Base-by-base conservation (phyloP, 1,140 invertebrate genomes). In the Drosophila kohkoa region DNA sequence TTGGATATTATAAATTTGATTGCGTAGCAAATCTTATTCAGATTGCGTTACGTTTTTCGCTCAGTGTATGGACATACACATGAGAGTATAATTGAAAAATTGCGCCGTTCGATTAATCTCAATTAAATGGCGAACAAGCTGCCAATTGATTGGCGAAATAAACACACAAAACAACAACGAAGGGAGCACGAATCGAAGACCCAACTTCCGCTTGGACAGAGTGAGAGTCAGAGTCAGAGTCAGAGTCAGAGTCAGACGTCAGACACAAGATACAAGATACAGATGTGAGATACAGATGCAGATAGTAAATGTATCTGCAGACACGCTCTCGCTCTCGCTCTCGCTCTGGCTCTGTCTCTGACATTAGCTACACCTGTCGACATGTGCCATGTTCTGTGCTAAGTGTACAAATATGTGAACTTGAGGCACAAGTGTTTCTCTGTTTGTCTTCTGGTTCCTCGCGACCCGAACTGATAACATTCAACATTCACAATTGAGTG, bases 51-150 rank as follows among this genome's bases (percentile, higher is more conserved):
- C 8, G 6, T n/a, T 1, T 28, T 65, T 48, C 20, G 48, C 28
- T 63, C 10, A 6, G 65, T 46, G 58, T 15, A 46, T 8, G 10
- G 25, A 41, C 4, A 46, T 49, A 69, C 15, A 7, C 10, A 65
- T 15, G 41, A 30, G 60, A 28, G 32, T 60, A 69, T 79, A 75
- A 71, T 79, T 71, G 67, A 76, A 73, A 82, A 71, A 75, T 86
- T 86, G 73, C 69, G 75, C 45, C 68, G 65, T 77, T 66, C 79
- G 82, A 86, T 86, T 85, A 85, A 85, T 85, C 74, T 85, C 81
- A 85, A 85, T 85, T 85, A 81, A 79, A 75, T 76, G 38, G 74
- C 69, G 25, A 72, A 66, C 68, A 60, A 76, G 59, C 54, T 64
- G 78, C 74, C 81, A 85, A 85, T 86, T 85, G 82, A 48, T 38